These are phyloP conservation scores for Fulmarus glacialis DNA, from an alignment of 2,113 vertebrate species.

Conservation along the genomic window DNA sequence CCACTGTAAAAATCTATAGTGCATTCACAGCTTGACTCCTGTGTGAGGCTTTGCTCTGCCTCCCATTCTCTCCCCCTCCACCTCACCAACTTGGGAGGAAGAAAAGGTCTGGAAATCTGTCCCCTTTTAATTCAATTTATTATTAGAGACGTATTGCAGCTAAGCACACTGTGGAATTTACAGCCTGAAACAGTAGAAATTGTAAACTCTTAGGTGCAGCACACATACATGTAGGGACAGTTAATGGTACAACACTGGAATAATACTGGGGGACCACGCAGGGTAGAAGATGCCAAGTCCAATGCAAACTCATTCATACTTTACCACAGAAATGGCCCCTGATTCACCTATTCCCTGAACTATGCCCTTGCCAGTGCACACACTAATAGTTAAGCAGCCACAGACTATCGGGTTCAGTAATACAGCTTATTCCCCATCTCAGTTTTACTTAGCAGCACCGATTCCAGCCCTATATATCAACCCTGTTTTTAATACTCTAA, in stretches of 20 bases:
- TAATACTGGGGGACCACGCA: not conserved
- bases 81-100: not conserved
- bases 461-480: not conserved
- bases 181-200: not conserved
- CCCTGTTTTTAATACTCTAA: not conserved
- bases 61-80: not conserved
- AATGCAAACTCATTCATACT: not conserved
- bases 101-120: not conserved
- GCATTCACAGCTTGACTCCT: not conserved
- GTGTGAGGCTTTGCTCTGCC: not conserved
- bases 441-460: not conserved
- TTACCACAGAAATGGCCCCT: not conserved
- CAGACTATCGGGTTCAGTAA: not conserved
- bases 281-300: not conserved
- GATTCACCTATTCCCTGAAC: not conserved
- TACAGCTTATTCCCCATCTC: not conserved
- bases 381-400: not conserved
- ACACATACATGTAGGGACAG: not conserved
- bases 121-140: not conserved
- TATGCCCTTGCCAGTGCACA: not conserved
- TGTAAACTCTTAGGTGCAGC: not conserved
- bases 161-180: not conserved
- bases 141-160: not conserved
- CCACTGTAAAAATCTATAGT: not conserved
- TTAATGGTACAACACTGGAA: not conserved